Conservation (phyloP, 2,113 vertebrate genomes). For the Mormyrus iriodes region DNA sequence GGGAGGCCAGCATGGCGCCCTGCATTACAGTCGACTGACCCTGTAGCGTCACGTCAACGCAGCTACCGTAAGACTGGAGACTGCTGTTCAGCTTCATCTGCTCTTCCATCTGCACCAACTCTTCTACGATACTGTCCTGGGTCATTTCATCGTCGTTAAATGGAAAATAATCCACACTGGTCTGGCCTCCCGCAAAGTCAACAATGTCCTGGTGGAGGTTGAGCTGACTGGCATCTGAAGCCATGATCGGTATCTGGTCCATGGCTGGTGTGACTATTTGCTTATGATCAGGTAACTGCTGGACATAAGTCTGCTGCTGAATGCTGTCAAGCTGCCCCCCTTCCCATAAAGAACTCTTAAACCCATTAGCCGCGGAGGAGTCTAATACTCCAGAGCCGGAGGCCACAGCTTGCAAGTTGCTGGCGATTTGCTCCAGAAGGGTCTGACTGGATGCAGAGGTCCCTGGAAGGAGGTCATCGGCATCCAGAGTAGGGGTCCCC, state of each 20-base stretch:
- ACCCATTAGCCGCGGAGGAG: conserved; percentile 58
- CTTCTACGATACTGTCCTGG: conserved; percentile 97
- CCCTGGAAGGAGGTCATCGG: conserved; percentile 54
- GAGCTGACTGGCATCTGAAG: conserved; percentile 69
- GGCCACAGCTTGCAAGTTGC: conserved; percentile 60
- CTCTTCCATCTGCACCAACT: conserved; percentile 97
- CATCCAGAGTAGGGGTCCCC: conserved; percentile 69
- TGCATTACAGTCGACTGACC: conserved; percentile 60
- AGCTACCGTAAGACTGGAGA: conserved; percentile 68
- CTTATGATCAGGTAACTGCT: conserved; percentile 70
- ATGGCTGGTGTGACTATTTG: conserved; percentile 47
- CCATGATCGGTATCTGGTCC: conserved; percentile 54
- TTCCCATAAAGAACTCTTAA: conserved; percentile 74
- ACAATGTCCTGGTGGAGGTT: conserved; percentile 70
- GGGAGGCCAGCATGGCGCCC: conserved; percentile 62
- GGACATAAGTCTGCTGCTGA: conserved; percentile 58
- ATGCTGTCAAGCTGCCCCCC: conserved; percentile 58
- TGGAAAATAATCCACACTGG: conserved; percentile 77
- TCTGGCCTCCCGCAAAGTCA: conserved; percentile 66
- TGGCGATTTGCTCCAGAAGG: conserved; percentile 66
- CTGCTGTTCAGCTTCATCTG: conserved; percentile 85
- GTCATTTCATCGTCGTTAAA: conserved; percentile 97
- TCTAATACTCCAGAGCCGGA: conserved; percentile 52
- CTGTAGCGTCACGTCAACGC: conserved; percentile 67
- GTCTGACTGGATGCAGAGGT: conserved; percentile 66